These are phyloP conservation scores for Charadrius vociferus DNA, from an alignment of 2,113 vertebrate genomes.

Conservation along the genomic window DNA sequence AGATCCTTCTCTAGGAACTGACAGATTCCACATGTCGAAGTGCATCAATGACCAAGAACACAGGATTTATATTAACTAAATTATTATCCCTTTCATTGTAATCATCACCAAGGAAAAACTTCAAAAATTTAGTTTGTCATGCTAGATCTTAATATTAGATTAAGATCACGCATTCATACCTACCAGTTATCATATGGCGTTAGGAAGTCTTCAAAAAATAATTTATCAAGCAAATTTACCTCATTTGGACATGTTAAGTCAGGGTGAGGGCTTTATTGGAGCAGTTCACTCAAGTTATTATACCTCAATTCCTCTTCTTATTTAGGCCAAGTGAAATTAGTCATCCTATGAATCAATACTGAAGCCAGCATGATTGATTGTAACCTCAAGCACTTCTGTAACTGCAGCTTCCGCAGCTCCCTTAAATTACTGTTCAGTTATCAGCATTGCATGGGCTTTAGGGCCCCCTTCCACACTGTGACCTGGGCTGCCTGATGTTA, in stretches of 20 bases:
- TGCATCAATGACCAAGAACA: not conserved
- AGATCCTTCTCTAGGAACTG: not conserved
- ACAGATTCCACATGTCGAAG: not conserved
- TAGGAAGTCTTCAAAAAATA: not conserved
- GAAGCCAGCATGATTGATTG: not conserved
- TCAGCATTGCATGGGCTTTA: not conserved
- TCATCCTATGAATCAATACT: not conserved
- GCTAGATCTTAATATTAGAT: not conserved
- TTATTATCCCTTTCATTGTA: not conserved
- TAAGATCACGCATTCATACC: not conserved
- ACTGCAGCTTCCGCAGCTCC: not conserved
- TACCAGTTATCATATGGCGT: not conserved
- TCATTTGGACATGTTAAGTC: not conserved
- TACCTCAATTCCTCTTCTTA: not conserved
- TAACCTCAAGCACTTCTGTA: not conserved
- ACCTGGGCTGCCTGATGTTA: not conserved
- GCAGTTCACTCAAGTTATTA: not conserved
- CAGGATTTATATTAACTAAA: not conserved
- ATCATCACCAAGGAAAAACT: not conserved
- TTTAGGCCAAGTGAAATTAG: not conserved
- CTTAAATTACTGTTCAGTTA: not conserved
- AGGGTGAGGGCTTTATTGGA: not conserved
- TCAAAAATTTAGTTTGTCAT: not conserved
- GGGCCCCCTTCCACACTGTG: accelerated
- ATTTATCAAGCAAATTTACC: not conserved